These are phyloP conservation scores for Cettia cetti DNA, from an alignment of 2,113 vertebrate genomes.

Conservation along the genomic window DNA sequence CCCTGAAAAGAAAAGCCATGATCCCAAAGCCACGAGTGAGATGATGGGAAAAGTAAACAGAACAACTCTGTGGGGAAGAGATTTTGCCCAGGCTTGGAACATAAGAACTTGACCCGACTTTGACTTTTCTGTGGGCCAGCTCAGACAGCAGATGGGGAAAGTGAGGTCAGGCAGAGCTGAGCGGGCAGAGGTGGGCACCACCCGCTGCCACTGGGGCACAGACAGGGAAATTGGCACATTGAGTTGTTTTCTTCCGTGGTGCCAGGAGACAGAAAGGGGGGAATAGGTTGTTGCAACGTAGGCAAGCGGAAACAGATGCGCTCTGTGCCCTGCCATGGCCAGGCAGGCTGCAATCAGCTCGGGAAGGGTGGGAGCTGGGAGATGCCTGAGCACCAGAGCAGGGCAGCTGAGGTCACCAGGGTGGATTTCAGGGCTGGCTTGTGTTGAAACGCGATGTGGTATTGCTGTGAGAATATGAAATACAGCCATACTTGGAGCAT, in stretches of 20 bases:
- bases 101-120: not conserved
- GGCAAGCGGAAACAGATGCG: not conserved
- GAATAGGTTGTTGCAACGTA: not conserved
- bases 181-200: not conserved
- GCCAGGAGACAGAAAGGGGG: not conserved
- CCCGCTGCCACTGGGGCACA: not conserved
- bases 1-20: not conserved
- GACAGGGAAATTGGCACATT: constrained; percentile 5
- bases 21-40: not conserved
- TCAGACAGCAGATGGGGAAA: accelerated
- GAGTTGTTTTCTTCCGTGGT: not conserved
- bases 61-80: not conserved
- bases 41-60: not conserved
- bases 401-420: constrained; percentile 37
- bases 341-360: accelerated
- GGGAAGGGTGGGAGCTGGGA: not conserved
- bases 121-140: not conserved
- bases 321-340: not conserved
- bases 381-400: not conserved
- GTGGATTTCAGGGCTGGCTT: not conserved
- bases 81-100: not conserved
- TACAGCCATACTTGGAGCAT: not conserved
- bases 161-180: not conserved
- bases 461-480: constrained; percentile 15
- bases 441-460: not conserved